A percentile compares a stretch with the other conserved stretches of the same genome.
phyloP scores from a whole-genome alignment of 1,140 invertebrate species.

The Cyclargus thomasi region DNA sequence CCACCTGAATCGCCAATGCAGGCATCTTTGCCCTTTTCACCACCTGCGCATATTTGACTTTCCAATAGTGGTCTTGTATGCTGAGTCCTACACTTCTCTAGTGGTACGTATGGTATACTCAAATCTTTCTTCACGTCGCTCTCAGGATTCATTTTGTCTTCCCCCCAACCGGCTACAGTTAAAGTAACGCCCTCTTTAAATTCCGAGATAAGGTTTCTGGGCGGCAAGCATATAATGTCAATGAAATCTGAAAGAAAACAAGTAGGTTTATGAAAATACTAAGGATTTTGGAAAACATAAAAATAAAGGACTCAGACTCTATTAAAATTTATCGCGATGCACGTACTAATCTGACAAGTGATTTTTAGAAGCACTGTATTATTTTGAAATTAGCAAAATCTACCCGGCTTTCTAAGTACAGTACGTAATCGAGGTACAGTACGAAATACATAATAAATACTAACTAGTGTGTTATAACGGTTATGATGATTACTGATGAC shows the following conservation, averaged over 20 bases:
- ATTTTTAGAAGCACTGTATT: too few species aligned
- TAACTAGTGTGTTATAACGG: too few species aligned
- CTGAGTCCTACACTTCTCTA: not conserved
- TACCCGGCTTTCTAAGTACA: too few species aligned
- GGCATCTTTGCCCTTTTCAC: conserved; percentile 18
- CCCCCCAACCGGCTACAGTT: conserved; percentile 25
- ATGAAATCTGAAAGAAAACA: conserved; percentile 24
- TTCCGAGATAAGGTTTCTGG: conserved; percentile 2
- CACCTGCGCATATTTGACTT: not conserved
- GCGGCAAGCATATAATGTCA: conserved; percentile 22
- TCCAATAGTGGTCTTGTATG: not conserved
- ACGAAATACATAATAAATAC: too few species aligned
- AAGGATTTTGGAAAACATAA: too few species aligned
- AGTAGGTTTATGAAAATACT: too few species aligned
- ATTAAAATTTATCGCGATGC: too few species aligned
- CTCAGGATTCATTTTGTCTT: not conserved
- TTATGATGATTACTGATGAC: too few species aligned
- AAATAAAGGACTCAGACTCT: too few species aligned
- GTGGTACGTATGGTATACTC: not conserved
- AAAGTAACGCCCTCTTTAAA: conserved; percentile 13
- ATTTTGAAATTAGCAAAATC: too few species aligned
- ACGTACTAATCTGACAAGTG: too few species aligned
- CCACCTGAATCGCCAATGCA: conserved; percentile 22
- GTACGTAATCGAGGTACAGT: too few species aligned
- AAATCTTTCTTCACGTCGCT: conserved; percentile 16